Evolutionary conservation across 1,140 invertebrate genomes (phyloP), one percentile per base, ranked within the genome.

Genomic region (Colletes gigas): DNA sequence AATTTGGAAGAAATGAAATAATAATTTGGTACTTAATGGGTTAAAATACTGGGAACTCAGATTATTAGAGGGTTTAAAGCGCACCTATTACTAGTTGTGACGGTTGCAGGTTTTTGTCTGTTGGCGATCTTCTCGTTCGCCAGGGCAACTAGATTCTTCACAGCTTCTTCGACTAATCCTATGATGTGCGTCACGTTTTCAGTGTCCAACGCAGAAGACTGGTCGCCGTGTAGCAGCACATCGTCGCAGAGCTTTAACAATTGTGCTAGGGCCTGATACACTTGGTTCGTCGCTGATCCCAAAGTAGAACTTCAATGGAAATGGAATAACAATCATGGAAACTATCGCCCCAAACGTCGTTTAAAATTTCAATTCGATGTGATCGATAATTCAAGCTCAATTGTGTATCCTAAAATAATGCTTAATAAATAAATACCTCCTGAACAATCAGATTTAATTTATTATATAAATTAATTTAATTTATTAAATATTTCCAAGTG

Each of bases 211-310:
- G 94, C 94, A 73, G 94, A 92, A 65, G 94, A 95, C 83, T 96
- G 95, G 59, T 96, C 95, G 47, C 96, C 96, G 84, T 96, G 95
- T 5, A 98, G 94, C 83, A 98, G 93, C 59, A 97, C 96, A 91
- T 98, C 97, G 92, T 99, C 98, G 91, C 98, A 98, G 74, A 98
- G 95, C 88, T 97, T 96, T 81, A 99, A 96, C 73, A 99, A 94
- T 91, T 96, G 96, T 14, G 98, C 97, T 60, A 98, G 93, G 74
- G 97, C 96, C 86, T 97, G 96, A 89, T 98, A 98, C 41, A 98
- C 96, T 91, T 97, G 96, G 91, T 97, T 97, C 30, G 97, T 97
- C 17, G 97, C 97, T 41, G 97, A 97, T 78, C 95, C 93, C 85
- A 97, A 90, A 4, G 94, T 93, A 52, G 95, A 94, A 90, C 96